These are phyloP conservation scores for Apis mellifera DNA, from an alignment of 1,140 invertebrate species.

Conservation along the genomic window Amel_HAv3.1 CM009941.2:14189001-14189500, in stretches of 20 bases:
- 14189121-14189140: neutral
- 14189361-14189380: too few species aligned
- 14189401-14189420: too few species aligned
- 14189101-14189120: conserved; percentile 11
- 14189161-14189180: neutral
- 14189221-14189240: neutral
- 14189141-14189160: neutral
- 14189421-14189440: too few species aligned
- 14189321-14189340: too few species aligned
- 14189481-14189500: too few species aligned
- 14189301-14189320: too few species aligned
- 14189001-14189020: neutral
- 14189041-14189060: conserved; percentile 21
- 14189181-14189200: conserved; percentile 5
- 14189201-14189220: neutral
- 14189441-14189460: too few species aligned
- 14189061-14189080: conserved; percentile 8
- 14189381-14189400: too few species aligned
- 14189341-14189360: too few species aligned
- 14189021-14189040: conserved; percentile 12
- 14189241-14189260: neutral
- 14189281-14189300: too few species aligned
- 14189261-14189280: too few species aligned
- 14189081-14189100: conserved; percentile 30
- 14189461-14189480: too few species aligned